A percentile compares a stretch with the other conserved stretches of the same genome.
Evolutionary conservation across 1,140 invertebrate genomes (phyloP).

Genomic region (Calycopis cecrops): DNA sequence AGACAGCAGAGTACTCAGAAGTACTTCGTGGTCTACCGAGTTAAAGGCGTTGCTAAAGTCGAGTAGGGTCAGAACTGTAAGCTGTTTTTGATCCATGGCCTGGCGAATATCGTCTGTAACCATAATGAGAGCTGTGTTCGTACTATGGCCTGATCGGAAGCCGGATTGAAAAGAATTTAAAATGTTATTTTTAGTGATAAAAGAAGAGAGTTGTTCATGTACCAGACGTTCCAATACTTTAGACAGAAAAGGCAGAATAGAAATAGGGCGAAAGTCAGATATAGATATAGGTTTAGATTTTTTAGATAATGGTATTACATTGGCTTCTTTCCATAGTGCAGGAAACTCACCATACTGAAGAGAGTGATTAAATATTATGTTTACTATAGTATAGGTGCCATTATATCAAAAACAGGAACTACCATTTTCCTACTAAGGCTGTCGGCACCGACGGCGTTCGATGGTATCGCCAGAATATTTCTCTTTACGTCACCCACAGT

Average conservation of each 20-base stretch:
- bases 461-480: constrained; percentile 9
- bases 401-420: constrained; percentile 8
- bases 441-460: constrained; percentile 16
- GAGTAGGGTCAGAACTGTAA: background rate
- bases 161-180: background rate
- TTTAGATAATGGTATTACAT: constrained; percentile 18
- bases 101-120: background rate
- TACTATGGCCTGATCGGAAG: background rate
- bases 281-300: constrained; percentile 11
- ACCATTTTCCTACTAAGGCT: constrained; percentile 15
- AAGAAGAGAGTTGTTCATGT: background rate
- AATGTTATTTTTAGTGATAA: background rate
- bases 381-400: constrained; percentile 8
- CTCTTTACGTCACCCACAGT: constrained; percentile 15
- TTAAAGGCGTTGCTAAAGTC: background rate
- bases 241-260: background rate
- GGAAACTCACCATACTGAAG: constrained; percentile 2
- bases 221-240: no score
- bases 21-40: no score
- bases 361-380: constrained; percentile 18
- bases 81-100: background rate
- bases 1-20: background rate
- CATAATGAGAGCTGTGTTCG: background rate
- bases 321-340: constrained; percentile 8
- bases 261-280: background rate